Base-by-base conservation (phyloP, 2,113 vertebrate species). In the Siniperca chuatsi region DNA sequence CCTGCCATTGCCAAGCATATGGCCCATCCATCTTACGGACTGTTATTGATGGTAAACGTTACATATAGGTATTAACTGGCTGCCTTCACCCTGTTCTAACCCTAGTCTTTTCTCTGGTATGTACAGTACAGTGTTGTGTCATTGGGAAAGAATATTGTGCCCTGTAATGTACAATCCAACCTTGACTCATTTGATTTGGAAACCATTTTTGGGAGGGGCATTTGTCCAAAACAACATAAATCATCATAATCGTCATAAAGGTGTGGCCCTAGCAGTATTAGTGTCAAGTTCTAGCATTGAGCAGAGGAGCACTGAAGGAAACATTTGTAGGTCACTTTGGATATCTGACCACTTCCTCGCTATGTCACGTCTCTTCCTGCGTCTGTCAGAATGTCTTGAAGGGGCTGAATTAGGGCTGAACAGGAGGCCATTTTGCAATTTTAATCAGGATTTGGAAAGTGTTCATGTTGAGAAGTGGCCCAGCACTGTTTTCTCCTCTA, bases 341-440 rank as follows among this genome's bases (percentile, higher is more conserved):
- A 48, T 86, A 60, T 85, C 71, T 84, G 92, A 91, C 89, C 90
- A 85, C 72, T 71, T 88, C 86, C 79, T 61, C 11, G 0, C 71
- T 83, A 52, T 66, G 73, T 75, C 69, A 37, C 3, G 35, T 89
- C 78, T 70, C 81, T 82, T 92, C 65, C 80, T 84, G 83, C 80
- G 75, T 90, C 81, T 90, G 70, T 91, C 89, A 90, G 57, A 81
- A 86, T 90, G 88, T 90, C 85, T 90, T 79, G 52, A 82, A 91
- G 90, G 83, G 75, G 33, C 46, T 89, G 91, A 89, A 93, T 82
- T 80, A 88, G 82, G 85, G 80, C 87, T 83, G 93, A 95, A 94
- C 94, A 94, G 91, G 94, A 95, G 94, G 94, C 87, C 88, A 90
- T 92, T 91, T 91, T 95, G 92, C 91, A 95, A 94, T 92, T 93